Base-by-base conservation (phyloP, 2,797 vertebrate genomes). In the Chelmon rostratus region DNA sequence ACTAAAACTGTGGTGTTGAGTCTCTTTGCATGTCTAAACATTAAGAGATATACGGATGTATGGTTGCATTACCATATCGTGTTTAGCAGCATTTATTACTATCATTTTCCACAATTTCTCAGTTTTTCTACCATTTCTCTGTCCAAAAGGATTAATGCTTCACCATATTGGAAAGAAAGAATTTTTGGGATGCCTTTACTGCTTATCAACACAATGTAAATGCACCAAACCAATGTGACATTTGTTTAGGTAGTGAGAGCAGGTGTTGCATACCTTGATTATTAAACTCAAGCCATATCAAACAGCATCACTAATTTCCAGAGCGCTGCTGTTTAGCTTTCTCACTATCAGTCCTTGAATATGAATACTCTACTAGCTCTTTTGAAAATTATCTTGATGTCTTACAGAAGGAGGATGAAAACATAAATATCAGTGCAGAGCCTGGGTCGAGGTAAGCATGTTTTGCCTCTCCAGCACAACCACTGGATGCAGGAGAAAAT, bases 271-370 rank as follows among this genome's bases (percentile, higher is more conserved):
- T 2, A 5, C 19, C 19, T 6, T 56, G 31, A 33, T 33, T n/a
- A 18, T 15, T 62, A 42, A n/a, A 18, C 25, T 12, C 63, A 61
- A 13, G 15, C 28, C 4, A 25, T 4, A n/a, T n/a, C 44, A 28
- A 42, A n/a, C 21, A 33, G 6, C 16, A 37, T 69, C 19, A 76
- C 23, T 46, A 5, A 13, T 57, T 15, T 65, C 15, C 23, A 31
- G 8, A 40, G 67, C 42, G 23, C 16, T 54, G 1, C 5, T 33
- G 12, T 66, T 44, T n/a, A 13, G 12, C 35, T 62, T 73, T 15
- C 44, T 56, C 47, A 75, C 7, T 19, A n/a, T 72, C 46, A 68
- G 15, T 28, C 44, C 38, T 74, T 50, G 54, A 31, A 67, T 23
- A 61, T 5, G 1, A 62, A 28, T 28, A 38, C n/a, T 18, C 8